phyloP scores from a whole-genome alignment of 2,113 vertebrate genomes.

The Leptocoma aspasia region DNA sequence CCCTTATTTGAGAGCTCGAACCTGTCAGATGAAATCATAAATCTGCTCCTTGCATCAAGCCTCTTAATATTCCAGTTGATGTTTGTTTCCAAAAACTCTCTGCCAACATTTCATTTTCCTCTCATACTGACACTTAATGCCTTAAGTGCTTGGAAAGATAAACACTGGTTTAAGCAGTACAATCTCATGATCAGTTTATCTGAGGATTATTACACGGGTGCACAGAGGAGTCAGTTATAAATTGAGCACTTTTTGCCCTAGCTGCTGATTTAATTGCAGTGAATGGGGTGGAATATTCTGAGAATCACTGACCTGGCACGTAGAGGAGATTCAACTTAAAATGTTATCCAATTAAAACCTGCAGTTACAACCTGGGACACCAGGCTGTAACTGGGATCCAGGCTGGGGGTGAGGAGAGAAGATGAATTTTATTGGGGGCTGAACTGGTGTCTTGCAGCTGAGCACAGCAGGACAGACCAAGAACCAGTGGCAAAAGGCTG shows the following conservation, averaged over 20 bases:
- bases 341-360: not conserved
- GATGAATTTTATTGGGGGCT: not conserved
- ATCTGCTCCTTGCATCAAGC: not conserved
- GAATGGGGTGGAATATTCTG: not conserved
- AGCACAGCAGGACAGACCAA: not conserved
- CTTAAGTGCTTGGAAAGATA: conserved; percentile 56
- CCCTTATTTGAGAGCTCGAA: not conserved
- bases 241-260: not conserved
- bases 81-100: not conserved
- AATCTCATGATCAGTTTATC: conserved; percentile 56
- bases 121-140: conserved; percentile 39
- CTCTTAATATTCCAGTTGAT: not conserved
- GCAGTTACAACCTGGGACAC: no score
- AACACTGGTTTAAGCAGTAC: conserved; percentile 43
- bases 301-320: not conserved
- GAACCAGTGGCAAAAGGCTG: not conserved
- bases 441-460: not conserved
- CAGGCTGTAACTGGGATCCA: not conserved
- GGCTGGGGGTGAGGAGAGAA: not conserved
- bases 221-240: not conserved
- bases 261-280: not conserved
- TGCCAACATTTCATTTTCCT: conserved; percentile 39
- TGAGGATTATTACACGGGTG: conserved; percentile 40
- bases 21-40: not conserved
- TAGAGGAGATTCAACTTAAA: not conserved